Percentiles rank a stretch among this genome's conserved stretches.
Conservation (phyloP, 2,888 invertebrate species). For the Adelphocoris suturalis region DNA sequence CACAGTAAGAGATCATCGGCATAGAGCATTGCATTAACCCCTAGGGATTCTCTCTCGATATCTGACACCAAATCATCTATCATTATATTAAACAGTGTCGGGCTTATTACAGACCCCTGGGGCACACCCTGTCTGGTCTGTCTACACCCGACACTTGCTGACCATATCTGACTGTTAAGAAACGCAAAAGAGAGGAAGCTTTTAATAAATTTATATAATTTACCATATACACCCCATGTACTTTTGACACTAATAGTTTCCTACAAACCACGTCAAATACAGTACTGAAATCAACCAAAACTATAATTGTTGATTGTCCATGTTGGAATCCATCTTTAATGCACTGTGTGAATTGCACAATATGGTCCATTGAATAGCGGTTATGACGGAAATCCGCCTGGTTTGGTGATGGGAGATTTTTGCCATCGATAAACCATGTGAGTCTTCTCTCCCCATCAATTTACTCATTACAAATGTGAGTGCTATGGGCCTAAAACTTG, state of each 20-base stretch:
- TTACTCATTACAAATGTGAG: no score
- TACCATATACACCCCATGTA: not conserved
- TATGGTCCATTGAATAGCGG: constrained; percentile 52
- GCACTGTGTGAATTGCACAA: constrained; percentile 53
- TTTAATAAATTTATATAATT: constrained; percentile 6
- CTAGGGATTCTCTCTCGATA: not conserved
- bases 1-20: constrained; percentile 11
- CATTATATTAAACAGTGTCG: not conserved
- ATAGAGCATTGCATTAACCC: not conserved
- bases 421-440: constrained; percentile 40
- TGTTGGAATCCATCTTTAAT: constrained; percentile 55
- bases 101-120: not conserved
- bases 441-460: constrained; percentile 43
- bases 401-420: constrained; percentile 41
- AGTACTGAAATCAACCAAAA: not conserved
- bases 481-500: not conserved
- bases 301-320: not conserved
- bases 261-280: constrained; percentile 4
- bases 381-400: constrained; percentile 48
- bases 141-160: not conserved
- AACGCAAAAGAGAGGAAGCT: constrained; percentile 41
- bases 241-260: not conserved
- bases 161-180: not conserved
- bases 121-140: not conserved
- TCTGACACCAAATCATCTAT: not conserved